phyloP scores from a whole-genome alignment of 2,888 invertebrate genomes.

The Heliconius ismenius region DNA sequence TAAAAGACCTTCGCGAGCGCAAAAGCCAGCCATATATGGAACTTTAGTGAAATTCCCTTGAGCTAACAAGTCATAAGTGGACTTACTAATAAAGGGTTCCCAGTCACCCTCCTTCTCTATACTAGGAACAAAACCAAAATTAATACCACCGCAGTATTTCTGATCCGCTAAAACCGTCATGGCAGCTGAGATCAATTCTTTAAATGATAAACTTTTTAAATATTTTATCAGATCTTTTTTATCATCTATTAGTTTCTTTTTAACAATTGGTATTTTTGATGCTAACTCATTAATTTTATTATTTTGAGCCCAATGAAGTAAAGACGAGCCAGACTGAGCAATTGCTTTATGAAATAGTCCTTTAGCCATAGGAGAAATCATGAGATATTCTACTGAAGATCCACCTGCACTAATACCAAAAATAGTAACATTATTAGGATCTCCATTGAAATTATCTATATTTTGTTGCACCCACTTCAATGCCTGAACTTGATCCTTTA shows the following conservation, averaged over 20 bases:
- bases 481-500: constrained; percentile 78
- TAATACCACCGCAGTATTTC: constrained; percentile 61
- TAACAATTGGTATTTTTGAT: constrained; percentile 56
- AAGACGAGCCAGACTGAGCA: constrained; percentile 78
- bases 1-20: constrained; percentile 72
- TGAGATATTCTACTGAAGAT: constrained; percentile 71
- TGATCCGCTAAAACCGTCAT: constrained; percentile 54
- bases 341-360: constrained; percentile 81
- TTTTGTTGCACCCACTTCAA: constrained; percentile 79
- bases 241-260: constrained; percentile 52
- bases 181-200: constrained; percentile 61
- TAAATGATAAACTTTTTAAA: constrained; percentile 59
- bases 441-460: constrained; percentile 73
- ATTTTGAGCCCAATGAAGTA: constrained; percentile 75
- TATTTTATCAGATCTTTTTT: constrained; percentile 59
- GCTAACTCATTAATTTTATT: constrained; percentile 59
- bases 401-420: constrained; percentile 81
- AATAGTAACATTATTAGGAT: constrained; percentile 75
- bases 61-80: constrained; percentile 63
- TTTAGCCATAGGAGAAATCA: constrained; percentile 69
- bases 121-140: constrained; percentile 78
- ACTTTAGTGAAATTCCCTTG: constrained; percentile 73
- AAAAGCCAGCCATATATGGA: constrained; percentile 77
- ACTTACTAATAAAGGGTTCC: constrained; percentile 71
- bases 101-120: constrained; percentile 67